Percentiles rank a stretch among this genome's conserved stretches.
phyloP scores from a whole-genome alignment of 2,888 invertebrate species.

The Drosophila falleni region DNA sequence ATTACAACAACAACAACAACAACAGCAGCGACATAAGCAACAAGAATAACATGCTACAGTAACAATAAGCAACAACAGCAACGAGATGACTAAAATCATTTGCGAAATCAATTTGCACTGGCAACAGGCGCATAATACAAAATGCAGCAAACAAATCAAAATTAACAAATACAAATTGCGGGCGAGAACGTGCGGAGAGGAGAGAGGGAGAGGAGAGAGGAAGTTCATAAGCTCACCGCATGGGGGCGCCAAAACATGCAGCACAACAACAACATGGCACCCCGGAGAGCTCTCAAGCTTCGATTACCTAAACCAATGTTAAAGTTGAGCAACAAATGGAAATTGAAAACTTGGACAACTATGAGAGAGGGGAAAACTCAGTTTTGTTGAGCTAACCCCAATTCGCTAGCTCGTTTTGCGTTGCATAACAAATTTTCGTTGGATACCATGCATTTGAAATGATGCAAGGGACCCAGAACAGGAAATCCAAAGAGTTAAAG shows the following conservation, averaged over 20 bases:
- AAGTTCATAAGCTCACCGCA: conserved; percentile 13
- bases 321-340: conserved; percentile 45
- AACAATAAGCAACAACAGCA: conserved; percentile 27
- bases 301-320: conserved; percentile 42
- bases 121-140: conserved; percentile 42
- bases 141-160: conserved; percentile 77
- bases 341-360: conserved; percentile 24
- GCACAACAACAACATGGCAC: conserved; percentile 38
- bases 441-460: conserved; percentile 61
- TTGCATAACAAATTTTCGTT: conserved; percentile 46
- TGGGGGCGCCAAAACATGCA: conserved; percentile 28
- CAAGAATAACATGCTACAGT: conserved; percentile 21
- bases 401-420: conserved; percentile 14
- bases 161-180: conserved; percentile 70
- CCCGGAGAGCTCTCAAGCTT: conserved; percentile 32
- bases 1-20: conserved; percentile 52
- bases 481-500: not conserved
- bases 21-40: conserved; percentile 35
- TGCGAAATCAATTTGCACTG: conserved; percentile 70
- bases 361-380: not conserved
- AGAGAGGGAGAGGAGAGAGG: not conserved
- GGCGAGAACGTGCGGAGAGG: not conserved
- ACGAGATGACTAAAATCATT: conserved; percentile 46
- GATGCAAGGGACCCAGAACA: conserved; percentile 10
- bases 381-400: conserved; percentile 33